Conservation (phyloP, 2,113 vertebrate genomes). For the Thermophis baileyi region DNA sequence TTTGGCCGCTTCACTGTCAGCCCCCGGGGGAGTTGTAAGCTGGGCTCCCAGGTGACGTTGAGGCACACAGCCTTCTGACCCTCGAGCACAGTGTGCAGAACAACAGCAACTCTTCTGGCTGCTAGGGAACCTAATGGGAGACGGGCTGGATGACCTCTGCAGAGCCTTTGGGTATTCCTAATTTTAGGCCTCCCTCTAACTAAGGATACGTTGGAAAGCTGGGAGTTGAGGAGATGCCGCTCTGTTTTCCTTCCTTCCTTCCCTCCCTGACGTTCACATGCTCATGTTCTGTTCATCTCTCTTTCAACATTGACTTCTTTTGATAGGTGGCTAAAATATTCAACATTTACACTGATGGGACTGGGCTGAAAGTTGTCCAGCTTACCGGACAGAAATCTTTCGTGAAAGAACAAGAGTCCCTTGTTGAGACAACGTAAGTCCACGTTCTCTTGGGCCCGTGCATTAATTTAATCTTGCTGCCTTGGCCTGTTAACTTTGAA, state of each 20-base stretch:
- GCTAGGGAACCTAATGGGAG: background rate
- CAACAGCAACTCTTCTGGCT: background rate
- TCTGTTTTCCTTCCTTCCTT: background rate
- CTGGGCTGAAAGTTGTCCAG: slow-evolving; percentile 77
- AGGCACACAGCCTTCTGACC: background rate
- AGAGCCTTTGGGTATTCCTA: background rate
- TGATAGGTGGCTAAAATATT: slow-evolving; percentile 90
- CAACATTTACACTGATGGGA: slow-evolving; percentile 79
- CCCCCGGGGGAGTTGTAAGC: background rate
- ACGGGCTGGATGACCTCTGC: background rate
- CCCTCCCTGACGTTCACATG: background rate
- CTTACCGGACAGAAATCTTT: slow-evolving; percentile 86
- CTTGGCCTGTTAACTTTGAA: background rate
- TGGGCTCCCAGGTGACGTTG: background rate
- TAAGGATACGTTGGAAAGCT: background rate
- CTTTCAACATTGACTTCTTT: background rate
- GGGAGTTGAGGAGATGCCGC: background rate
- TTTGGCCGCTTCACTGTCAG: background rate
- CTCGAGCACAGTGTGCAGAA: background rate
- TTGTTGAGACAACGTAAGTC: slow-evolving; percentile 81
- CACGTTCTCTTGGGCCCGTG: slow-evolving; percentile 13
- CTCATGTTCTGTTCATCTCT: background rate
- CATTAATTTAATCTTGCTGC: background rate
- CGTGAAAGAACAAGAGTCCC: slow-evolving; percentile 80
- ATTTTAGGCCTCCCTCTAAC: background rate